Evolutionary conservation across 64 coral and sea anemone genomes (phyloP).

Genomic region (Astreopora myriophthalma): DNA sequence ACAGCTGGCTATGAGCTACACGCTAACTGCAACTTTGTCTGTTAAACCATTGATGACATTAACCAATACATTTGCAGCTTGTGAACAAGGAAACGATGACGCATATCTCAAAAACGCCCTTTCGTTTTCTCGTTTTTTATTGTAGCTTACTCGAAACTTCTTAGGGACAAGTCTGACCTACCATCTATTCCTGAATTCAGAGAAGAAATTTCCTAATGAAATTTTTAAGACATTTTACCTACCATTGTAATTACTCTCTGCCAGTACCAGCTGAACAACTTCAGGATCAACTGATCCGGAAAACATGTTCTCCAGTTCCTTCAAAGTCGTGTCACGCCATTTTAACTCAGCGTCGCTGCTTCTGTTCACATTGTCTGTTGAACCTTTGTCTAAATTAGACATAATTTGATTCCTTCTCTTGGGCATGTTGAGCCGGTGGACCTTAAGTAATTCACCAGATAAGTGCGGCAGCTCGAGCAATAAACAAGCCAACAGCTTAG

Average conservation of each 20-base stretch:
- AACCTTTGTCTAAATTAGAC: background rate
- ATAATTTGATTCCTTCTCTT: slow-evolving; percentile 5
- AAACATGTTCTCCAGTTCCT: slow-evolving; percentile 78
- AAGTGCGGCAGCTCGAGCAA: background rate
- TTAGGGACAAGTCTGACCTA: no score
- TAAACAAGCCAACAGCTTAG: background rate
- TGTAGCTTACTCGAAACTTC: no score
- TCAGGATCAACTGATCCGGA: slow-evolving; percentile 68
- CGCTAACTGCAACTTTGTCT: no score
- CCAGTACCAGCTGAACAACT: slow-evolving; percentile 83
- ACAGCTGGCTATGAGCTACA: no score
- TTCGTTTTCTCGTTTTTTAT: no score
- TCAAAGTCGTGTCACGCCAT: slow-evolving; percentile 59
- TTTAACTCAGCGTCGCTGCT: background rate
- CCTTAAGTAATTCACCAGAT: background rate
- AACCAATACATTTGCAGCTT: no score
- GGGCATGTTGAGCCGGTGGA: background rate
- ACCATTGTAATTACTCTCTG: slow-evolving; percentile 84
- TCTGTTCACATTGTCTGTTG: background rate
- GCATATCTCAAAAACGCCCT: no score
- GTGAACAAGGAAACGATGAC: no score
- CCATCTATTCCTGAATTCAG: background rate
- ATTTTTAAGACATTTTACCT: slow-evolving; percentile 12
- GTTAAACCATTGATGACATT: no score
- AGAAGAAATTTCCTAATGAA: background rate